phyloP scores from a whole-genome alignment of 1,140 invertebrate species.

The Ceratosolen fusciceps region DNA sequence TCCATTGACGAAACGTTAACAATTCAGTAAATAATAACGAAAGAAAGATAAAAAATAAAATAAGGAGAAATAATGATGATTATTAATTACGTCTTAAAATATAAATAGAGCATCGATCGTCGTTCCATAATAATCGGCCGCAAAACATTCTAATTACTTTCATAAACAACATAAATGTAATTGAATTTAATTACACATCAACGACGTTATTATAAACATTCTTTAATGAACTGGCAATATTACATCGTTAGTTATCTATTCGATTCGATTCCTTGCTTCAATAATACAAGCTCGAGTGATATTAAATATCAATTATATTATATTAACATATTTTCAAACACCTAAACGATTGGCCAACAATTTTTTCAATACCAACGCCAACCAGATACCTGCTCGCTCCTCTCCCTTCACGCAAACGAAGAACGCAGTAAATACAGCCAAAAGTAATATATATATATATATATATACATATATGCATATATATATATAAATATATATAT shows the following conservation, averaged over 20 bases:
- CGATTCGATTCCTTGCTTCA: too few species aligned
- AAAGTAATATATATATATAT: constrained; percentile 44
- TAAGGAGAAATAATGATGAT: not conserved
- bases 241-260: not conserved
- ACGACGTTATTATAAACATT: not conserved
- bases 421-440: constrained; percentile 29
- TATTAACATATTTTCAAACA: not conserved
- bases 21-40: not conserved
- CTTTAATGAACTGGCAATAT: not conserved
- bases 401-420: constrained; percentile 5
- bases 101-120: too few species aligned
- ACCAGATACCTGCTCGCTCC: not conserved
- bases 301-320: constrained; percentile 20
- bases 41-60: not conserved
- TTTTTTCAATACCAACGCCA: constrained; percentile 24
- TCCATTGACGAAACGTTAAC: constrained; percentile 27
- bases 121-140: too few species aligned
- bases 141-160: not conserved
- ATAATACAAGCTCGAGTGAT: not conserved
- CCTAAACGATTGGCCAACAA: not conserved
- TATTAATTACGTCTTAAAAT: not conserved
- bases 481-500: too few species aligned
- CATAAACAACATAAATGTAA: not conserved
- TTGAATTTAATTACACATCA: not conserved
- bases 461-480: too few species aligned